A percentile compares a stretch with the other conserved stretches of the same genome.
These are phyloP conservation scores for Eleginops maclovinus DNA, from an alignment of 2,113 vertebrate species.

Conservation along the genomic window DNA sequence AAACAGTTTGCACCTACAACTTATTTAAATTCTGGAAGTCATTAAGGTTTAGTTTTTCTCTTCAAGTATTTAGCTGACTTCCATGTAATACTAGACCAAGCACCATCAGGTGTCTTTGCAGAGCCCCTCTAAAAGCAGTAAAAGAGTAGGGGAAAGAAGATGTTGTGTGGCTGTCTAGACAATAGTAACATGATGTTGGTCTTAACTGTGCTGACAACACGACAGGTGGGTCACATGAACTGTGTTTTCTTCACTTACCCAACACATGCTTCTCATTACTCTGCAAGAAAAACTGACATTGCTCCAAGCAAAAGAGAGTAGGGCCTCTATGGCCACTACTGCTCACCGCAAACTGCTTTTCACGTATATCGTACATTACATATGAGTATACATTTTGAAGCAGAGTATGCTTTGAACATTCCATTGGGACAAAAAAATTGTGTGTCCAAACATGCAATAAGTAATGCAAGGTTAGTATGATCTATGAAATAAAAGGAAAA, in stretches of 20 bases:
- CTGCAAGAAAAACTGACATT: conserved; percentile 89
- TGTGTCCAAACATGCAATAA: conserved; percentile 52
- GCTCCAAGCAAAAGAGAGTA: conserved; percentile 85
- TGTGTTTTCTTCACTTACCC: conserved; percentile 86
- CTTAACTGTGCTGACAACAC: conserved; percentile 88
- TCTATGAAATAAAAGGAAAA: conserved; percentile 63
- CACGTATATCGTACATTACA: conserved; percentile 72
- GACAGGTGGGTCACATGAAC: conserved; percentile 92
- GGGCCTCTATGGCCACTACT: conserved; percentile 58
- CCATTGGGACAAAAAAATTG: conserved; percentile 55
- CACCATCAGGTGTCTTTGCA: conserved; percentile 4
- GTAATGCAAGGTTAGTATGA: conserved; percentile 61
- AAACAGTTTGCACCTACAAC: conserved; percentile 62
- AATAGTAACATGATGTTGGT: conserved; percentile 85
- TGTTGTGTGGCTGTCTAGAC: conserved; percentile 77
- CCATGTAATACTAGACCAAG: conserved; percentile 18
- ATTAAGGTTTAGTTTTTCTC: conserved; percentile 46
- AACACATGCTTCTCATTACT: conserved; percentile 93
- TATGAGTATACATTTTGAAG: conserved; percentile 59
- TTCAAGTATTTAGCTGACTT: conserved; percentile 26
- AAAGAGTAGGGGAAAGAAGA: conserved; percentile 17
- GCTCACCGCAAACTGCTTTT: conserved; percentile 68
- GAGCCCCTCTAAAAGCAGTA: conserved; percentile 8
- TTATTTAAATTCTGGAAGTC: conserved; percentile 55
- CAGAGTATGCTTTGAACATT: conserved; percentile 47